Percentiles rank a stretch among this genome's conserved stretches.
Conservation (phyloP, 2,113 vertebrate genomes). For the Plecotus auritus region DNA sequence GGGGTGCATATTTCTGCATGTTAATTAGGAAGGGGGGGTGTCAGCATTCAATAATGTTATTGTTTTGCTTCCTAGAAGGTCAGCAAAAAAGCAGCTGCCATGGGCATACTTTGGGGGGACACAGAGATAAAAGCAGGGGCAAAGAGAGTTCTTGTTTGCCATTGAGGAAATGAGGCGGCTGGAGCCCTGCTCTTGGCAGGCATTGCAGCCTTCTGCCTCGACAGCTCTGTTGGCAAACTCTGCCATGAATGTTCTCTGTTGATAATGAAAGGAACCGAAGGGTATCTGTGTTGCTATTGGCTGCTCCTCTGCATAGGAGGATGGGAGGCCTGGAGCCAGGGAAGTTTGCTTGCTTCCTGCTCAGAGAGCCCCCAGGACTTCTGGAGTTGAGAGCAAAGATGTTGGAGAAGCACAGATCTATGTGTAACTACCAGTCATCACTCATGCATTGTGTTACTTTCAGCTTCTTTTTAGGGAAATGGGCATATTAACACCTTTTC, state of each 20-base stretch:
- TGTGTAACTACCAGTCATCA: not conserved
- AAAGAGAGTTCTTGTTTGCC: slow-evolving; percentile 55
- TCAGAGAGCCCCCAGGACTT: not conserved
- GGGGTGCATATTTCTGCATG: slow-evolving; percentile 55
- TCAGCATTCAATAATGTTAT: slow-evolving; percentile 35
- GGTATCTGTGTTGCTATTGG: slow-evolving; percentile 8
- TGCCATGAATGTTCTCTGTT: slow-evolving; percentile 38
- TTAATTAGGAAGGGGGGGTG: slow-evolving; percentile 29
- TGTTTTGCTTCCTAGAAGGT: slow-evolving; percentile 57
- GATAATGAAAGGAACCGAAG: slow-evolving; percentile 31
- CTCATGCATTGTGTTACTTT: not conserved
- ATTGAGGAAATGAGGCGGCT: slow-evolving; percentile 38
- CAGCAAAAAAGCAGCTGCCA: slow-evolving; percentile 36
- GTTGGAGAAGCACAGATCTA: not conserved
- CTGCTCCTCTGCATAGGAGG: not conserved
- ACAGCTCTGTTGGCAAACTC: slow-evolving; percentile 56
- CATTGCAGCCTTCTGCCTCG: slow-evolving; percentile 24
- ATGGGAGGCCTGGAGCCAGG: not conserved
- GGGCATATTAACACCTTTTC: not conserved
- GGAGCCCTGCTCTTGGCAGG: slow-evolving; percentile 52
- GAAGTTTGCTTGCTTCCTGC: not conserved
- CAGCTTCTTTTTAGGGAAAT: not conserved
- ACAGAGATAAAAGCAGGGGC: slow-evolving; percentile 7
- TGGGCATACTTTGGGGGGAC: slow-evolving; percentile 26
- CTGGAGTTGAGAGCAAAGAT: not conserved